Base-by-base conservation (phyloP, 2,113 vertebrate genomes). In the Prunella fulvescens region DNA sequence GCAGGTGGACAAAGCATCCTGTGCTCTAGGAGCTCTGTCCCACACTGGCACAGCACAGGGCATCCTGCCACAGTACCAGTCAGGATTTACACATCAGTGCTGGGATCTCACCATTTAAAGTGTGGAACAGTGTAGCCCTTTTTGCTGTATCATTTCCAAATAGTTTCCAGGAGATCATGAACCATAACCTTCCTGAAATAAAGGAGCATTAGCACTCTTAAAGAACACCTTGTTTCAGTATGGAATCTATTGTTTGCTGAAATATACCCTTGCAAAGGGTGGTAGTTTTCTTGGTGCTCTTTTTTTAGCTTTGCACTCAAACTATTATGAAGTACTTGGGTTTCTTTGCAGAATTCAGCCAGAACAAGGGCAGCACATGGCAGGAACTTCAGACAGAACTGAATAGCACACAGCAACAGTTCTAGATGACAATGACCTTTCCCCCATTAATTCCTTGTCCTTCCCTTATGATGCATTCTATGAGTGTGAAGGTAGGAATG, bases 131-230 rank as follows among this genome's bases (percentile, higher is more conserved):
- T 23, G 14, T 10, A 81, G 67, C 15, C 26, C 72, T 91, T 91
- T 51, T 48, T 51, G 56, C 57, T 80, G 39, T 26, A 35, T 26
- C 67, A 79, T 76, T 90, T 91, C 57, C 57, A 82, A 81, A 40
- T 25, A 40, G 51, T 64, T 79, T 84, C 72, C 45, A 64, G 60
- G 54, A 90, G 31, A 84, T 25, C 81, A 67, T 14, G 65, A 91
- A 91, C 84, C 95, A 94, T 81, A 87, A 79, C 92, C 84, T 95
- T 84, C 69, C 84, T 64, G 65, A 86, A 92, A 79, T 92, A 87
- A 91, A 81, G 33, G 62, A 86, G 73, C 84, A 74, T 81, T 89
- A 29, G 51, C 54, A 58, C 89, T 73, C 47, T 57, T 56, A 92
- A 48, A 87, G 73, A 92, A 94, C 81, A 77, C 45, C 14, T 26